phyloP scores from a whole-genome alignment of 2,797 vertebrate genomes.

The Helarctos malayanus region DNA sequence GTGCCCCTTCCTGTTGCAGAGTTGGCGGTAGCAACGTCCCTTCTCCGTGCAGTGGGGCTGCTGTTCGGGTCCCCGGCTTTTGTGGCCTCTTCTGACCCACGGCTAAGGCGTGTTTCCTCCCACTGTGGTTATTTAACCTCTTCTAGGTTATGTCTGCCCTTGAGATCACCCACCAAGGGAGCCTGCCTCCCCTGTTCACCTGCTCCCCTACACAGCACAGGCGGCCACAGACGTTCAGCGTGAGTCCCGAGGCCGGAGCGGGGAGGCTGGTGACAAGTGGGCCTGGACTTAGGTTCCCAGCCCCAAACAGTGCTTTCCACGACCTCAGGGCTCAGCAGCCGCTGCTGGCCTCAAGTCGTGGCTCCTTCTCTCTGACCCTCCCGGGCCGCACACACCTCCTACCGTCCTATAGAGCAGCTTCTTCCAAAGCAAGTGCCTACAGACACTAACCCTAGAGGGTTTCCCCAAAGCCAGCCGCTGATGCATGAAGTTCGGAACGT shows the following conservation, averaged over 20 bases:
- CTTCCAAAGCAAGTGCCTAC: neutral
- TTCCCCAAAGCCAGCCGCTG: neutral
- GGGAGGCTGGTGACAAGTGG: neutral
- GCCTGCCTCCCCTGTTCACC: neutral
- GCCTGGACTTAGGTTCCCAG: neutral
- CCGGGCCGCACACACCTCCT: neutral
- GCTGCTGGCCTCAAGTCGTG: rapidly evolving
- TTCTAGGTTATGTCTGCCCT: neutral
- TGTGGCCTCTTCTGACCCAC: rapidly evolving
- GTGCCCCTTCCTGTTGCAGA: neutral
- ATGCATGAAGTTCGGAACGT: neutral
- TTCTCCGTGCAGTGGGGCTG: neutral
- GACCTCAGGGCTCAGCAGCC: rapidly evolving
- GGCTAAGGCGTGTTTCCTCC: neutral
- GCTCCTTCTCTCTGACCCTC: neutral
- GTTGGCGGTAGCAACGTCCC: neutral
- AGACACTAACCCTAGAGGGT: neutral
- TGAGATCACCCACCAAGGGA: neutral
- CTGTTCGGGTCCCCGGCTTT: neutral
- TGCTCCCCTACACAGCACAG: neutral
- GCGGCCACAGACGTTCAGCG: rapidly evolving
- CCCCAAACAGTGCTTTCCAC: neutral
- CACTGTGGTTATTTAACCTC: neutral
- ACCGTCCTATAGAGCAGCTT: neutral
- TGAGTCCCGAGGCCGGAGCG: neutral